phyloP scores from a whole-genome alignment of 2,113 vertebrate genomes.

The Nothocercus julius region DNA sequence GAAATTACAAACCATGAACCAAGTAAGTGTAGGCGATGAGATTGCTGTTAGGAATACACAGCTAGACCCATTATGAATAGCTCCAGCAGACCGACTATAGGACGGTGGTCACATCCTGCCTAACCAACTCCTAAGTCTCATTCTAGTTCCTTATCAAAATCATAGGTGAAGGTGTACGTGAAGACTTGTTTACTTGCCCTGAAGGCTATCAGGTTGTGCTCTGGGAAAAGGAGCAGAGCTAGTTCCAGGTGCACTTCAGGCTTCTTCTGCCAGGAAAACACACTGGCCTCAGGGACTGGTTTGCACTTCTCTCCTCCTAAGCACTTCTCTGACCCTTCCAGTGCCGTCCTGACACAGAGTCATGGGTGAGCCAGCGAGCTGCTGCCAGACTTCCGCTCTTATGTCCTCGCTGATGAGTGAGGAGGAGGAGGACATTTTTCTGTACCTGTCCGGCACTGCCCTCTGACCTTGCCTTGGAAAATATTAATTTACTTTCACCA shows the following conservation, averaged over 20 bases:
- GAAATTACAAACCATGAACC: neutral
- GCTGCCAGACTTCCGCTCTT: neutral
- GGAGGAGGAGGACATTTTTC: neutral
- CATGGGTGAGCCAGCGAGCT: too few relatives aligned
- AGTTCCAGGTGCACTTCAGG: neutral
- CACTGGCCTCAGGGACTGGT: neutral
- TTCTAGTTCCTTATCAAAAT: neutral
- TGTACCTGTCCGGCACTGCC: neutral
- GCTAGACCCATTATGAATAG: neutral
- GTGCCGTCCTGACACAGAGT: neutral
- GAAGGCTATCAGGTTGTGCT: neutral
- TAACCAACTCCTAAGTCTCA: neutral
- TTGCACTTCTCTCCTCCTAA: neutral
- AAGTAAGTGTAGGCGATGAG: neutral
- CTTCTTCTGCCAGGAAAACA: neutral
- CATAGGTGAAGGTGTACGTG: neutral
- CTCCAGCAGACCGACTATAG: neutral
- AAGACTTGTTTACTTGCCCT: neutral
- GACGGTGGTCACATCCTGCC: neutral
- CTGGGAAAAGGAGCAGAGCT: neutral
- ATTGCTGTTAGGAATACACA: neutral
- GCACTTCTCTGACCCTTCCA: too few relatives aligned
- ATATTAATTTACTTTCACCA: neutral
- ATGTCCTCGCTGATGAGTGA: neutral
- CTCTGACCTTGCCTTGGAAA: neutral